Conservation (phyloP, 2,797 vertebrate species). For the Ptychobarbus kaznakovi region DNA sequence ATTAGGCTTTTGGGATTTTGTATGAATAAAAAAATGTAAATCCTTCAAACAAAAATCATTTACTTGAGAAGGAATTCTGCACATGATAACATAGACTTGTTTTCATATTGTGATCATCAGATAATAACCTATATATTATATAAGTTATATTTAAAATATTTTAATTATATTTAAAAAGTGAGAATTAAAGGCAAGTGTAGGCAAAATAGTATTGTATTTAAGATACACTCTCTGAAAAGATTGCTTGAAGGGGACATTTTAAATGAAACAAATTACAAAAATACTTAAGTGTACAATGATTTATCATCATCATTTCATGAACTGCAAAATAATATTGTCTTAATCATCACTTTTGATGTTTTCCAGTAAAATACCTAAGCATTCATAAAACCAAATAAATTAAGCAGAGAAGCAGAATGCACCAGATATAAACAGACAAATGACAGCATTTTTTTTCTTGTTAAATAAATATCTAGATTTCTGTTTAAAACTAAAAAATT, state of each 20-base stretch:
- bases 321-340: background rate
- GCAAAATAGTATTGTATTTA: too few relatives aligned
- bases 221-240: background rate
- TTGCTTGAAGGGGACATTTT: background rate
- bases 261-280: background rate
- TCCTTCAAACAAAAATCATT: background rate
- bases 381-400: background rate
- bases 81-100: background rate
- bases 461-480: background rate
- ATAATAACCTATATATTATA: too few relatives aligned
- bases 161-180: background rate
- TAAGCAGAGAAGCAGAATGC: background rate
- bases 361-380: background rate
- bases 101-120: background rate
- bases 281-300: background rate
- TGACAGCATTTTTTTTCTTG: background rate
- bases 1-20: slow-evolving; percentile 15
- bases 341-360: background rate
- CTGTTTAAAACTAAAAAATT: background rate
- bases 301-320: background rate
- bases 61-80: background rate
- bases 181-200: too few relatives aligned
- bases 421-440: background rate
- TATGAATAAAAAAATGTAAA: background rate
- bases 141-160: too few relatives aligned